Evolutionary conservation across 2,888 invertebrate genomes (phyloP).

Genomic region (Drosophila meridiana): DNA sequence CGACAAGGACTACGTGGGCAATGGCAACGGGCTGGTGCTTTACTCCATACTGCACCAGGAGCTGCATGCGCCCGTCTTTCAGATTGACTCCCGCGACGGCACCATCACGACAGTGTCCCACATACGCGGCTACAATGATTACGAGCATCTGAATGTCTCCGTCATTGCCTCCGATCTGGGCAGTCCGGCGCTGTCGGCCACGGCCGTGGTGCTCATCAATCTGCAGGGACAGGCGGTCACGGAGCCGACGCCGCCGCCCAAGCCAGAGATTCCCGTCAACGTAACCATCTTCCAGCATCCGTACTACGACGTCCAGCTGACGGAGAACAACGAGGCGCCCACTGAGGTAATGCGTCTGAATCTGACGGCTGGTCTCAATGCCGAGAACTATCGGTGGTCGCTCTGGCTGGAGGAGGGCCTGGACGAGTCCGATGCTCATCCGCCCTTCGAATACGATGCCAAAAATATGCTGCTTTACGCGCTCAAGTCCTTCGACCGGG

Average conservation of each 20-base stretch:
- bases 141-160: constrained; percentile 89
- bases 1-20: constrained; percentile 93
- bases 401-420: constrained; percentile 87
- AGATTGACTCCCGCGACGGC: constrained; percentile 94
- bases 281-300: constrained; percentile 87
- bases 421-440: constrained; percentile 70
- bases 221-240: constrained; percentile 86
- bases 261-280: constrained; percentile 60
- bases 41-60: constrained; percentile 90
- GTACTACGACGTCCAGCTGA: constrained; percentile 93
- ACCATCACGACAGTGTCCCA: constrained; percentile 90
- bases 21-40: constrained; percentile 94
- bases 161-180: constrained; percentile 94
- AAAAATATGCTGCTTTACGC: constrained; percentile 91
- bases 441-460: constrained; percentile 90
- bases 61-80: constrained; percentile 88
- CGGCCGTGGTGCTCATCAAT: constrained; percentile 89
- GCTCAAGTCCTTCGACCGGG: constrained; percentile 91
- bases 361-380: constrained; percentile 89
- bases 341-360: constrained; percentile 91
- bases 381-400: constrained; percentile 88
- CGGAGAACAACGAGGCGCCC: constrained; percentile 92
- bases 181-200: constrained; percentile 92
- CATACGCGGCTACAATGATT: constrained; percentile 83
- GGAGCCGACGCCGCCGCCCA: constrained; percentile 61